phyloP scores from a whole-genome alignment of 2,113 vertebrate genomes.

The Cettia cetti region DNA sequence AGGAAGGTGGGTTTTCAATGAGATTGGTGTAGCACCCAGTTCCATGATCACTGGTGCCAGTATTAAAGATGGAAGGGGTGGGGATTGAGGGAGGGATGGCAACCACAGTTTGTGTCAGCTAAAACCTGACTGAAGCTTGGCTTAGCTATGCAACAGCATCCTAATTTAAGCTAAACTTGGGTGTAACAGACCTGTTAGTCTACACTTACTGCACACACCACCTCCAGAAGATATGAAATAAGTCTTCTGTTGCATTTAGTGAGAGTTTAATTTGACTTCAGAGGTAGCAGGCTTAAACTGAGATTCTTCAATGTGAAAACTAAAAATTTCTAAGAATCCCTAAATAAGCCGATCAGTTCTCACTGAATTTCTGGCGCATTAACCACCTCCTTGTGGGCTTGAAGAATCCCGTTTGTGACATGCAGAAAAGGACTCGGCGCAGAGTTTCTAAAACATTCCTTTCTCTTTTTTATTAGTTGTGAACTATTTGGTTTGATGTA shows the following conservation, averaged over 20 bases:
- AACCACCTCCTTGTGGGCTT: background rate
- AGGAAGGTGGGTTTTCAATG: background rate
- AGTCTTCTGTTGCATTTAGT: conserved; percentile 20
- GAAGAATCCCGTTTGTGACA: background rate
- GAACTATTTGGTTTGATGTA: background rate
- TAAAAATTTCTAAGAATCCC: conserved; percentile 29
- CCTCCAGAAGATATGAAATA: conserved; percentile 39
- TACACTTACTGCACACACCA: conserved; percentile 19
- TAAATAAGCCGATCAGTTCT: conserved; percentile 29
- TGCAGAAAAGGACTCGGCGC: background rate
- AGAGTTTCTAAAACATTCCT: background rate
- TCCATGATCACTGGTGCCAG: background rate
- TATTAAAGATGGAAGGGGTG: background rate
- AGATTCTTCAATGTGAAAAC: conserved; percentile 20
- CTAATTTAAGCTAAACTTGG: conserved; percentile 48
- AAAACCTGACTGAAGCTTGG: conserved; percentile 40
- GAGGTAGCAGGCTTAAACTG: conserved; percentile 35
- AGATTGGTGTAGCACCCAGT: background rate
- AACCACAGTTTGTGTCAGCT: background rate
- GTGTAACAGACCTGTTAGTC: conserved; percentile 55
- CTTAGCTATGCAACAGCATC: conserved; percentile 10
- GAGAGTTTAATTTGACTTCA: conserved; percentile 33
- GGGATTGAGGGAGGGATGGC: background rate
- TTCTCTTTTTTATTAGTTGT: background rate
- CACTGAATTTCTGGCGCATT: conserved; percentile 50